Percentiles rank a stretch among this genome's conserved stretches.
Evolutionary conservation across 2,888 invertebrate species (phyloP).

Genomic region (Plebejus argus): DNA sequence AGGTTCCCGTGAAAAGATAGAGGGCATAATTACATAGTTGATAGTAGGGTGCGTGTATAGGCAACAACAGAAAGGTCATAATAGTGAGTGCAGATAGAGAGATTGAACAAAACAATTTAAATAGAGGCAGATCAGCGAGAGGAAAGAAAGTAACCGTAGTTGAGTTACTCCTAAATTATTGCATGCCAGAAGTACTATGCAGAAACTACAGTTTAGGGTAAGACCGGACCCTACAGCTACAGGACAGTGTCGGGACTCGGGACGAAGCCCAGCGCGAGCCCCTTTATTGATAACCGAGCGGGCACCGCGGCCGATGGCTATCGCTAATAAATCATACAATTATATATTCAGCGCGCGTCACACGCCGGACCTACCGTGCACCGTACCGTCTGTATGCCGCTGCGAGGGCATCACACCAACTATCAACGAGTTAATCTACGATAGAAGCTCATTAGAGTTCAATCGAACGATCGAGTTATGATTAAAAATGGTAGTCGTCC

Average conservation of each 20-base stretch:
- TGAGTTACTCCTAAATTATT: background rate
- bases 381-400: background rate
- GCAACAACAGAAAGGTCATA: background rate
- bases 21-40: background rate
- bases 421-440: background rate
- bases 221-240: background rate
- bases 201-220: background rate
- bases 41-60: background rate
- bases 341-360: constrained; percentile 45
- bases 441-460: background rate
- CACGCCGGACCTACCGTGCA: background rate
- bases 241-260: background rate
- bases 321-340: constrained; percentile 43
- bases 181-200: background rate
- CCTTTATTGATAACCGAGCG: constrained; percentile 31
- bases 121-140: background rate
- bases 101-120: background rate
- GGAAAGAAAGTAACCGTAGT: background rate
- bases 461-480: background rate
- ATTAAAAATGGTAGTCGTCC: background rate
- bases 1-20: background rate
- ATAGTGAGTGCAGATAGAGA: background rate
- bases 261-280: constrained; percentile 10
- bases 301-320: background rate
- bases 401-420: background rate